Evolutionary conservation across 2,888 invertebrate genomes (phyloP).

Genomic region (Carpatolechia fugitivella): DNA sequence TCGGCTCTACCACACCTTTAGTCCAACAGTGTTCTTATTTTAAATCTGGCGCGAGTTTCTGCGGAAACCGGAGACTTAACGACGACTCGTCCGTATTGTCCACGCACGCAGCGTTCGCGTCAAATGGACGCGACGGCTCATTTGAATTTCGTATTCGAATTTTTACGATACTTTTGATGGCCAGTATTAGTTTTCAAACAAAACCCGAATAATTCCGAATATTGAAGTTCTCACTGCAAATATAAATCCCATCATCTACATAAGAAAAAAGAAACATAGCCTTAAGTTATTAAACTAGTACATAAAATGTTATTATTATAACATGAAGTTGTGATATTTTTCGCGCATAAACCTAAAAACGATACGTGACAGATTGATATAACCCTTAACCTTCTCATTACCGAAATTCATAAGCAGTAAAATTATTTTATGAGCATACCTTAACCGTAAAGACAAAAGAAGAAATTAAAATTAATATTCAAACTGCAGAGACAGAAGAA

Average conservation of each 20-base stretch:
- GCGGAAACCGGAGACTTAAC: slow-evolving; percentile 73
- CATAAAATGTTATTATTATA: neutral
- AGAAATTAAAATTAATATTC: neutral
- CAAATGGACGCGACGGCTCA: slow-evolving; percentile 54
- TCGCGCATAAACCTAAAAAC: neutral
- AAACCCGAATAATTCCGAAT: neutral
- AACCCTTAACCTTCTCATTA: neutral
- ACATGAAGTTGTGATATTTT: neutral
- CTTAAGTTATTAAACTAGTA: too few species aligned
- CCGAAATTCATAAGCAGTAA: neutral
- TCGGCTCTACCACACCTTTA: slow-evolving; percentile 42
- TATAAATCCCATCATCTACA: too few species aligned
- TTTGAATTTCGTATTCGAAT: slow-evolving; percentile 65
- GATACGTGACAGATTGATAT: neutral
- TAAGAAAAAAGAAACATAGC: too few species aligned
- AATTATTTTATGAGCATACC: neutral
- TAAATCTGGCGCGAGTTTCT: slow-evolving; percentile 68
- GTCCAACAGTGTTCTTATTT: slow-evolving; percentile 64
- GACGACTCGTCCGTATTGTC: slow-evolving; percentile 74
- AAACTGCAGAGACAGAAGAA: neutral
- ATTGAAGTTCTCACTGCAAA: too few species aligned
- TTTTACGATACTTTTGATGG: slow-evolving; percentile 36
- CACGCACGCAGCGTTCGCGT: slow-evolving; percentile 62
- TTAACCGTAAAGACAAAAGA: neutral
- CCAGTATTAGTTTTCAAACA: slow-evolving; percentile 14